Conservation (phyloP, 2,797 vertebrate genomes). For the Poecilia wingei region DNA sequence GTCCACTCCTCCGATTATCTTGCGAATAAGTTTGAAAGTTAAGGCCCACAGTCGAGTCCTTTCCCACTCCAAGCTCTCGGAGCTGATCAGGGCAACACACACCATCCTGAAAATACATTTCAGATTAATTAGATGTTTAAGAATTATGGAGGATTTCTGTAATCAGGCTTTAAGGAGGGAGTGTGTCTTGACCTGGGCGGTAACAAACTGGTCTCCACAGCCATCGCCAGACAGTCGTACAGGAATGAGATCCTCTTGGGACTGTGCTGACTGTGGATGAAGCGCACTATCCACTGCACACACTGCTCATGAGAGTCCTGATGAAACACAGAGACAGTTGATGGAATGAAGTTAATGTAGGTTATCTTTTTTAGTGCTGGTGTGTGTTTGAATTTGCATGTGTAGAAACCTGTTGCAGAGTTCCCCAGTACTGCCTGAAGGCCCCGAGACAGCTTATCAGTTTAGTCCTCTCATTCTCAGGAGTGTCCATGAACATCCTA, state of each 20-base stretch:
- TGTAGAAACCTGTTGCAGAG: slow-evolving; percentile 88
- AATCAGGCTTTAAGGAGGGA: neutral
- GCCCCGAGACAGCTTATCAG: slow-evolving; percentile 93
- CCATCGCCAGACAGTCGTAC: slow-evolving; percentile 97
- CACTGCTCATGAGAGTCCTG: slow-evolving; percentile 98
- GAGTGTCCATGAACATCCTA: slow-evolving; percentile 98
- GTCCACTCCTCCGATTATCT: slow-evolving; percentile 98
- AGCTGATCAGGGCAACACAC: slow-evolving; percentile 92
- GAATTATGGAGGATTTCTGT: neutral
- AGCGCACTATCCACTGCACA: slow-evolving; percentile 96
- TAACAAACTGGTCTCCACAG: slow-evolving; percentile 93
- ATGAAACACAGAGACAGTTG: slow-evolving; percentile 28
- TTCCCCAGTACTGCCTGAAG: slow-evolving; percentile 94
- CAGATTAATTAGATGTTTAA: slow-evolving; percentile 6
- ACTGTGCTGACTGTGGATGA: slow-evolving; percentile 96
- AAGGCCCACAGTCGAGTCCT: slow-evolving; percentile 95
- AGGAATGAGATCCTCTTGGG: slow-evolving; percentile 98
- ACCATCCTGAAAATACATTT: slow-evolving; percentile 86
- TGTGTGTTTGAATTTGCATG: neutral
- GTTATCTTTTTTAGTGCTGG: neutral
- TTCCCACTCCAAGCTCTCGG: slow-evolving; percentile 95
- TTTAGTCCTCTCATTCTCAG: slow-evolving; percentile 95
- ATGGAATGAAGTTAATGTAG: neutral
- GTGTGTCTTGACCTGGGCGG: slow-evolving; percentile 86
- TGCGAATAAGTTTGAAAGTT: slow-evolving; percentile 94